Percentiles rank a stretch among this genome's conserved stretches.
Conservation (phyloP, 2,113 vertebrate species). For the Chaetodon trifascialis region DNA sequence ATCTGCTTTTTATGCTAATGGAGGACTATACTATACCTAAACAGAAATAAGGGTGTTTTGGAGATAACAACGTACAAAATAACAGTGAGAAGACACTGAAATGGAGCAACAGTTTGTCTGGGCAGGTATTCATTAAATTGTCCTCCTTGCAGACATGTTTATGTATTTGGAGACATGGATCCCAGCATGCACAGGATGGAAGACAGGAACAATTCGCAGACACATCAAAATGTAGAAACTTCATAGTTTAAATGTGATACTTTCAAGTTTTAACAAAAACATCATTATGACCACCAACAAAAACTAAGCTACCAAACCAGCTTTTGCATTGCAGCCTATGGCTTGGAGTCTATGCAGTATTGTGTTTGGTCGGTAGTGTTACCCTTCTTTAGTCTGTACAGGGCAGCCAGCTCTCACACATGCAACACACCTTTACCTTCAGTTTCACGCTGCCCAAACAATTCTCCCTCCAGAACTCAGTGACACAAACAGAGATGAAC, state of each 20-base stretch:
- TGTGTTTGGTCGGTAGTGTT: neutral
- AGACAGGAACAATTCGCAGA: neutral
- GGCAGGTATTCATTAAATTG: neutral
- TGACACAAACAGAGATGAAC: too few species aligned
- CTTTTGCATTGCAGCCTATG: too few species aligned
- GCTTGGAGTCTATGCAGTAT: too few species aligned
- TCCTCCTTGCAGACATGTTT: neutral
- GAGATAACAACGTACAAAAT: conserved; percentile 1
- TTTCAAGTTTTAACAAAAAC: too few species aligned
- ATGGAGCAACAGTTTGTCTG: neutral
- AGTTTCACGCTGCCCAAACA: too few species aligned
- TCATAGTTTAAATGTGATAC: neutral
- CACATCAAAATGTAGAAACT: neutral
- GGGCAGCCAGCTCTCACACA: too few species aligned
- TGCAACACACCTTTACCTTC: too few species aligned
- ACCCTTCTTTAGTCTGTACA: neutral
- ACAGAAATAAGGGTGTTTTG: neutral
- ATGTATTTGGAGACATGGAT: neutral
- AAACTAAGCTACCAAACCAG: too few species aligned
- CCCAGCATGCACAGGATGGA: neutral
- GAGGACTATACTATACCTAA: neutral
- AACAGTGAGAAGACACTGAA: neutral
- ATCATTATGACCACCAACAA: too few species aligned
- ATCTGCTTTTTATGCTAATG: conserved; percentile 10
- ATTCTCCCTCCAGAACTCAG: too few species aligned